Evolutionary conservation across 2,888 invertebrate species (phyloP).

Genomic region (Cheilosia scutellata): DNA sequence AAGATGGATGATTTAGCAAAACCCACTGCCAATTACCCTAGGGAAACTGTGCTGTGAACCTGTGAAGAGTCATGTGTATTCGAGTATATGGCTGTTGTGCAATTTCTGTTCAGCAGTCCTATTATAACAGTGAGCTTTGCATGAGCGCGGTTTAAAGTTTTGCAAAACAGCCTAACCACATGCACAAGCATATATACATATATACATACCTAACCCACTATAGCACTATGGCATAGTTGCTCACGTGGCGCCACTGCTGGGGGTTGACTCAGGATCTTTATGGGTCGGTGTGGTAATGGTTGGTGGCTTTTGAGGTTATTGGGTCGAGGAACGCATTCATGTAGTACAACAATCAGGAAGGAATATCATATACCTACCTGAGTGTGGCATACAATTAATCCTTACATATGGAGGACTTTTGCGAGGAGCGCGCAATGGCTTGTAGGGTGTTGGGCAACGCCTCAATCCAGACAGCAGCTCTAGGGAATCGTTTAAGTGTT

Average conservation of each 20-base stretch:
- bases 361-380: slow-evolving; percentile 12
- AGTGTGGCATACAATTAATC: slow-evolving; percentile 39
- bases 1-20: slow-evolving; percentile 21
- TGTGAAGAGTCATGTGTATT: background rate
- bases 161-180: slow-evolving; percentile 12
- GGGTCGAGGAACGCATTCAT: slow-evolving; percentile 60
- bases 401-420: background rate
- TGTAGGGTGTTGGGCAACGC: slow-evolving; percentile 27
- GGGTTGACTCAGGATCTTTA: slow-evolving; percentile 6
- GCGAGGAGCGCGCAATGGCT: background rate
- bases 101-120: background rate
- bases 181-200: background rate
- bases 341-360: slow-evolving; percentile 34
- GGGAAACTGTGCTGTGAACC: background rate
- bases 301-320: slow-evolving; percentile 60
- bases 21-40: slow-evolving; percentile 8
- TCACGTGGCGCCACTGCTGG: slow-evolving; percentile 41
- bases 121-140: slow-evolving; percentile 20
- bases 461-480: slow-evolving; percentile 33
- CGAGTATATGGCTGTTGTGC: background rate
- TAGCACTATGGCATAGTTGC: slow-evolving; percentile 1
- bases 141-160: slow-evolving; percentile 31
- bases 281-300: slow-evolving; percentile 32
- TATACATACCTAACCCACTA: no score
- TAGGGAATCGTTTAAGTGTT: slow-evolving; percentile 30